These are phyloP conservation scores for Steatocranus sp. DNA, from an alignment of 2,797 vertebrate genomes.

Conservation along the genomic window DNA sequence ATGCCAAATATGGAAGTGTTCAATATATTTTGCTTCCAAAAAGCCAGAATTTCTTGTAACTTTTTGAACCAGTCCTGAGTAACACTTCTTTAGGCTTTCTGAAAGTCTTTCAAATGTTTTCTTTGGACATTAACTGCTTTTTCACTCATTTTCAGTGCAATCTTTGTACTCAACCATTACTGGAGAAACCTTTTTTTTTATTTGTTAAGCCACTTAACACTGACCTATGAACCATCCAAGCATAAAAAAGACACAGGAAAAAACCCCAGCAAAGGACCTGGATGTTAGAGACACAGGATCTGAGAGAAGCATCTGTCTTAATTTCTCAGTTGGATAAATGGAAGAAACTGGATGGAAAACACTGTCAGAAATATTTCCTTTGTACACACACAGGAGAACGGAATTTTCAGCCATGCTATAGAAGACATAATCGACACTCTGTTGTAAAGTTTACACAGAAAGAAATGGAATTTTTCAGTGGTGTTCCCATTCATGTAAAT, in stretches of 20 bases:
- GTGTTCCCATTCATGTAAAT: background rate
- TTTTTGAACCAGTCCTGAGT: background rate
- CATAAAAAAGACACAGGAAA: background rate
- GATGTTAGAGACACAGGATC: background rate
- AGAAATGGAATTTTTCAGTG: background rate
- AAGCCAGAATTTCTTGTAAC: background rate
- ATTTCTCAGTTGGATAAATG: background rate
- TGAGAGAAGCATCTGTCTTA: background rate
- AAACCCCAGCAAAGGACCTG: rapidly evolving
- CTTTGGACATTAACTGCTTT: background rate
- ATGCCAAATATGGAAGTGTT: background rate
- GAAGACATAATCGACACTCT: background rate
- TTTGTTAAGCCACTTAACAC: background rate
- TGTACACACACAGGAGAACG: background rate
- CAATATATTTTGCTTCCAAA: background rate
- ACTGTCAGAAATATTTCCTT: background rate
- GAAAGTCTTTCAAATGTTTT: background rate
- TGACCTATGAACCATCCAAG: background rate
- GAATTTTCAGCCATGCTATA: background rate
- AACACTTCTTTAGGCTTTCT: background rate
- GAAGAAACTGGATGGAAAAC: background rate
- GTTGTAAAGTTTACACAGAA: background rate
- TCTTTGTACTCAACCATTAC: background rate
- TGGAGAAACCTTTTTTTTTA: background rate
- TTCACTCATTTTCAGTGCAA: background rate